Conservation (phyloP, 2,797 vertebrate species). For the Vespertilio murinus region DNA sequence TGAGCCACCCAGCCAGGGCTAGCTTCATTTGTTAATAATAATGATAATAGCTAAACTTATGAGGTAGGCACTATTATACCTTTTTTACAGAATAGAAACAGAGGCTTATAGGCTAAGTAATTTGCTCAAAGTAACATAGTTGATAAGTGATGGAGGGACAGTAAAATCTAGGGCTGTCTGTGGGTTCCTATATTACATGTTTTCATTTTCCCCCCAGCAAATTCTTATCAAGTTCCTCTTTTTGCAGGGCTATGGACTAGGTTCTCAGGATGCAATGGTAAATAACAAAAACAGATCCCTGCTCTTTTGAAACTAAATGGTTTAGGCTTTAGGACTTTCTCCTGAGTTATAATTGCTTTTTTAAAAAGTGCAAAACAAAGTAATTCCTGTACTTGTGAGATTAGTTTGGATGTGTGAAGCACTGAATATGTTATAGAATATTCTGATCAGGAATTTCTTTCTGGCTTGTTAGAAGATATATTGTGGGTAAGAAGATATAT, state of each 20-base stretch:
- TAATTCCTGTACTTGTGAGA: constrained; percentile 16
- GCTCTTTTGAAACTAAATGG: constrained; percentile 34
- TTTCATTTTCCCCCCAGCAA: not conserved
- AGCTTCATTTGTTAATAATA: not conserved
- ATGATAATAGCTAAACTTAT: not conserved
- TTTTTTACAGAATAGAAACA: constrained; percentile 30
- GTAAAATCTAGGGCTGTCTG: not conserved
- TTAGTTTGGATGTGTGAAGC: not conserved
- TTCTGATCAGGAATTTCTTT: not conserved
- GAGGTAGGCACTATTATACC: not conserved
- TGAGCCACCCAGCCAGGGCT: not conserved
- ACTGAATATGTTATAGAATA: not conserved
- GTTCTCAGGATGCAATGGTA: not conserved
- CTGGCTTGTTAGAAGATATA: not conserved
- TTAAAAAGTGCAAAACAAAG: not conserved
- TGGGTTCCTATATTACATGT: not conserved
- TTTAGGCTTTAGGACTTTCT: constrained; percentile 12
- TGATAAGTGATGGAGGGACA: not conserved
- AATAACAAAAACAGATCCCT: not conserved
- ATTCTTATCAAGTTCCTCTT: not conserved
- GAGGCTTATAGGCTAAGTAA: not conserved
- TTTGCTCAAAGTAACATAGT: not conserved
- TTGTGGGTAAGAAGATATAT: not conserved
- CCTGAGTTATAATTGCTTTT: not conserved
- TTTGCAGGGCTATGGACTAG: not conserved